Conservation (phyloP, 2,113 vertebrate genomes). For the Rhagologus leucostigma region DNA sequence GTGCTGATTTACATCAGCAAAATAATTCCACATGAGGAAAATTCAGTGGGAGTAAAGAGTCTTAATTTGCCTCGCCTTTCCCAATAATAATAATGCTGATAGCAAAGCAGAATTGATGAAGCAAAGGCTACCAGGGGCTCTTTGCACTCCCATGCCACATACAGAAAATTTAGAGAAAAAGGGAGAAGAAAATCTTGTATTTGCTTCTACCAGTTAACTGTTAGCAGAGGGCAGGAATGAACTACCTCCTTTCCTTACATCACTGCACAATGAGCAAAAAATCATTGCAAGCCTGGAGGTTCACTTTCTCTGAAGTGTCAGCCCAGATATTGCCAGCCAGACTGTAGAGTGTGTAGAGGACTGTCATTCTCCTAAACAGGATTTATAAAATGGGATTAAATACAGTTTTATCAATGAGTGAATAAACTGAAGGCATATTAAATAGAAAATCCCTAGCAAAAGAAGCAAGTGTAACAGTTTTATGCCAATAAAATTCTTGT, state of each 20-base stretch:
- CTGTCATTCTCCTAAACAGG: not conserved
- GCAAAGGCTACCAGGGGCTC: not conserved
- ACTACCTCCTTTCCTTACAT: not conserved
- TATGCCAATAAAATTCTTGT: not conserved
- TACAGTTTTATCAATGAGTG: not conserved
- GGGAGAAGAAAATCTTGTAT: not conserved
- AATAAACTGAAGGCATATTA: not conserved
- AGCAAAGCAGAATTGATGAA: not conserved
- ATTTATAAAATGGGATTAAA: conserved; percentile 44
- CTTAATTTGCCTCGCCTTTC: not conserved
- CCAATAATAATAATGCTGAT: not conserved
- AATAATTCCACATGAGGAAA: not conserved
- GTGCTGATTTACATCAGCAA: not conserved
- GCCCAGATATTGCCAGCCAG: not conserved
- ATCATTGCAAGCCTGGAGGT: not conserved
- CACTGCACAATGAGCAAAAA: not conserved
- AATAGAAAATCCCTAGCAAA: not conserved
- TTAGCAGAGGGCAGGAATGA: not conserved
- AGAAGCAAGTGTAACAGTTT: not conserved
- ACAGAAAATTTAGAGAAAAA: not conserved
- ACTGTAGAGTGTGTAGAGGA: not conserved
- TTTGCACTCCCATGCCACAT: not conserved
- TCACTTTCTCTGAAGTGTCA: not conserved
- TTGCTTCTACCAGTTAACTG: not conserved
- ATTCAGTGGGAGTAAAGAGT: not conserved